Conservation (phyloP, 1,140 invertebrate species). For the Globodera ellingtonae region DNA sequence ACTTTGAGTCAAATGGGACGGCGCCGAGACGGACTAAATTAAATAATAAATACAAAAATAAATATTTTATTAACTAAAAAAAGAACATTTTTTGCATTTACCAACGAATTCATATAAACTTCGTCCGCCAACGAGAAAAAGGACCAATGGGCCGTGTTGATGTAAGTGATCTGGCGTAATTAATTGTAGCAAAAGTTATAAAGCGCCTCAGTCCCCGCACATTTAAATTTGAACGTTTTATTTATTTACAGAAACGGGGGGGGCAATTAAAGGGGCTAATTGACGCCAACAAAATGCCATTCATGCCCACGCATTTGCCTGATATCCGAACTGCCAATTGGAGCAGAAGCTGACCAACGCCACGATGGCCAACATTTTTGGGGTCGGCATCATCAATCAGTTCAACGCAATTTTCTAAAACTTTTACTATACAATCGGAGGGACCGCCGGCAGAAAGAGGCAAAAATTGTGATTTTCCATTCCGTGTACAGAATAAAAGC, state of each 20-base stretch:
- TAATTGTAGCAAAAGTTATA: too few species aligned
- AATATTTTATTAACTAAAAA: too few species aligned
- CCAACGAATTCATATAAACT: conserved; percentile 15
- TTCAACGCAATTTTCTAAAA: too few species aligned
- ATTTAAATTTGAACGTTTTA: too few species aligned
- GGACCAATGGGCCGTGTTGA: conserved; percentile 29
- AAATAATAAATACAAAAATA: background rate
- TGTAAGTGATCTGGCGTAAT: conserved; percentile 36
- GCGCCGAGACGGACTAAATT: background rate
- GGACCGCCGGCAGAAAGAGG: too few species aligned
- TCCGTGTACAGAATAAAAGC: too few species aligned
- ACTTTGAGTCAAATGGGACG: conserved; percentile 20
- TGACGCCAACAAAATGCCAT: background rate
- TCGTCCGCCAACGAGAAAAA: conserved; percentile 32
- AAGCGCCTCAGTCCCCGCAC: too few species aligned
- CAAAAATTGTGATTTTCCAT: too few species aligned
- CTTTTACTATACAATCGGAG: too few species aligned
- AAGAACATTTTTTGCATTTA: conserved; percentile 1
- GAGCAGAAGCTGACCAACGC: conserved; percentile 39
- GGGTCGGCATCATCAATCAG: conserved; percentile 34
- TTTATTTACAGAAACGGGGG: too few species aligned
- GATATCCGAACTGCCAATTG: conserved; percentile 43
- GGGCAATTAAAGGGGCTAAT: too few species aligned
- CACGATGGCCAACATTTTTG: conserved; percentile 23
- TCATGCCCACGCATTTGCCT: conserved; percentile 23